phyloP scores from a whole-genome alignment of 2,888 invertebrate species.

The Andrena marginata region DNA sequence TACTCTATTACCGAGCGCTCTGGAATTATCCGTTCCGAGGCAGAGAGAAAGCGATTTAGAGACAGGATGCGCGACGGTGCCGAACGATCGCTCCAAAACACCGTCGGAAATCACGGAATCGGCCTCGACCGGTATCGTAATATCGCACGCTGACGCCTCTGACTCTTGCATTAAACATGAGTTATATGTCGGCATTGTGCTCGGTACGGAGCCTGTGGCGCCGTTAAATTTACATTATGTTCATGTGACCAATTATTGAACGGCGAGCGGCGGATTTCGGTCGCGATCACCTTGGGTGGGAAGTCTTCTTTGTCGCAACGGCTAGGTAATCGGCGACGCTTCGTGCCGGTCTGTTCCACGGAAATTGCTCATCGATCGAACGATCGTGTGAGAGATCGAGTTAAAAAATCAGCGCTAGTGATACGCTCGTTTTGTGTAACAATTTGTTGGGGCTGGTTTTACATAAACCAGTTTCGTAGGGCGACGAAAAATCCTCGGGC shows the following conservation, averaged over 20 bases:
- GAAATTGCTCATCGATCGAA: not conserved
- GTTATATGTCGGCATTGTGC: slow-evolving; percentile 71
- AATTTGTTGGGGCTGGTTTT: not conserved
- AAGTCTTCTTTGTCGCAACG: not conserved
- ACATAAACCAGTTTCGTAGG: slow-evolving; percentile 1
- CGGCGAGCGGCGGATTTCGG: slow-evolving; percentile 41
- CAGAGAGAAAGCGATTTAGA: slow-evolving; percentile 25
- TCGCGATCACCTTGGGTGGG: slow-evolving; percentile 5
- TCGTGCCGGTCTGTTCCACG: not conserved
- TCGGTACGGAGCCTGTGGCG: slow-evolving; percentile 59
- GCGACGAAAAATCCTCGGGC: not conserved
- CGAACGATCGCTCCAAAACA: slow-evolving; percentile 52
- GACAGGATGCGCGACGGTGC: slow-evolving; percentile 29
- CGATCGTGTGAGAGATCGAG: no score
- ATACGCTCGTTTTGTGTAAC: no score
- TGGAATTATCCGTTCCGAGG: slow-evolving; percentile 4
- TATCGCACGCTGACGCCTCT: slow-evolving; percentile 64
- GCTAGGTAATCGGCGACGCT: not conserved
- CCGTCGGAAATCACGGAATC: slow-evolving; percentile 60
- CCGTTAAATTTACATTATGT: slow-evolving; percentile 78
- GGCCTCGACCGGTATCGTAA: slow-evolving; percentile 60
- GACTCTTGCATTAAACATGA: slow-evolving; percentile 75
- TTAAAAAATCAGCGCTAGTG: no score
- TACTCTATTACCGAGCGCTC: not conserved
- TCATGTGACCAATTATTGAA: slow-evolving; percentile 75